phyloP scores from a whole-genome alignment of 2,888 invertebrate genomes.

The Artemia sinica region DNA sequence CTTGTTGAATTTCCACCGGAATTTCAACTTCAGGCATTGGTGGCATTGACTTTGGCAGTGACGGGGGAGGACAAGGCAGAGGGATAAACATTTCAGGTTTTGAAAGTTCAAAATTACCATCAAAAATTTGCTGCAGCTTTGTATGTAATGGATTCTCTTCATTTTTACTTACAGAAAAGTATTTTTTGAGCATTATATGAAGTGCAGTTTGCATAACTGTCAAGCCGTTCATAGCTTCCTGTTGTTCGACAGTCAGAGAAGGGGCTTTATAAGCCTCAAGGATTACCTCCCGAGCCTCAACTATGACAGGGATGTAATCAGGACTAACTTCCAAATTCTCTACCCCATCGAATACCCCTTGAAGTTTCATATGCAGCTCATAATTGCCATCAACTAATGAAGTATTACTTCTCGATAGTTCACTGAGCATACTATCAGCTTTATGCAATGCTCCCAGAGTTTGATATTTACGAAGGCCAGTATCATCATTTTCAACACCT shows the following conservation, averaged over 20 bases:
- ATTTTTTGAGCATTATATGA: neutral
- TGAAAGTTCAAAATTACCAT: neutral
- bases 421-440: neutral
- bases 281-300: neutral
- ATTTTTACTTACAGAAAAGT: neutral
- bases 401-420: neutral
- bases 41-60: neutral
- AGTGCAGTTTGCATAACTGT: neutral
- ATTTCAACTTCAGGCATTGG: neutral
- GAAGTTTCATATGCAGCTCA: neutral
- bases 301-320: neutral
- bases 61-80: neutral
- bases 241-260: neutral
- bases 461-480: neutral
- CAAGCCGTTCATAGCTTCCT: neutral
- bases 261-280: neutral
- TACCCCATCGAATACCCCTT: neutral
- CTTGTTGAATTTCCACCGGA: too few relatives aligned
- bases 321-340: neutral
- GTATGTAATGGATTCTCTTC: neutral
- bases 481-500: neutral
- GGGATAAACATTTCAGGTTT: neutral
- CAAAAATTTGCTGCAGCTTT: neutral
- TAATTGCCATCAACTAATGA: neutral
- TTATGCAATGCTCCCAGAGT: slow-evolving; percentile 4